Evolutionary conservation across 2,888 invertebrate genomes (phyloP).

Genomic region (Ischnura elegans): DNA sequence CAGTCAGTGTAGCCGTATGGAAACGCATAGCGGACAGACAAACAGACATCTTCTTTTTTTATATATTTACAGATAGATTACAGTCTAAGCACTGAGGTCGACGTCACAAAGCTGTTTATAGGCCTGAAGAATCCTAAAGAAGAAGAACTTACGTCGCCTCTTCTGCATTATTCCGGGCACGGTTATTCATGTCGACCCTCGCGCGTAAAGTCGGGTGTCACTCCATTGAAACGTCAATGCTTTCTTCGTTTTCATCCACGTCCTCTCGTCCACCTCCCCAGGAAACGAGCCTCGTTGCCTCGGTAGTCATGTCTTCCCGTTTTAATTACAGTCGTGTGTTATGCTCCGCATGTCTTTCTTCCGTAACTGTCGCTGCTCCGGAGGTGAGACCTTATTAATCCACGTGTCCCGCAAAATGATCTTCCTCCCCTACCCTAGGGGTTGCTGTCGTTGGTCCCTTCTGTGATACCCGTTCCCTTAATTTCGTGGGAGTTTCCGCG

Average conservation of each 20-base stretch:
- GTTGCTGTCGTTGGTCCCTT: background rate
- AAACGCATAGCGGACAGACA: too few relatives aligned
- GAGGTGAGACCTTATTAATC: background rate
- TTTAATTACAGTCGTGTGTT: constrained; percentile 29
- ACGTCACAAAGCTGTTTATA: too few relatives aligned
- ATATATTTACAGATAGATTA: too few relatives aligned
- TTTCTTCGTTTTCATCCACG: background rate
- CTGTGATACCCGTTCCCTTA: background rate
- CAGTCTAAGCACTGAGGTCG: too few relatives aligned
- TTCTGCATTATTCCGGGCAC: too few relatives aligned
- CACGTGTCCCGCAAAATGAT: background rate
- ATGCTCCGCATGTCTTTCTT: background rate
- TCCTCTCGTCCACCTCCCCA: background rate
- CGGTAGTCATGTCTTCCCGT: background rate
- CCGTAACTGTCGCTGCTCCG: background rate
- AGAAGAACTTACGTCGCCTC: too few relatives aligned
- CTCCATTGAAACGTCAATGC: background rate
- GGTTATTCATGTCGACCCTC: too few relatives aligned
- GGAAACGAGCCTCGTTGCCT: background rate
- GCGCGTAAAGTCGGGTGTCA: background rate
- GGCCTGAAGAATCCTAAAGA: too few relatives aligned
- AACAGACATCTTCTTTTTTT: too few relatives aligned
- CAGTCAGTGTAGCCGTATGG: too few relatives aligned
- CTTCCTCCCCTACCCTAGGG: background rate
- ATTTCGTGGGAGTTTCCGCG: background rate